Evolutionary conservation across 1,140 invertebrate genomes (phyloP), one percentile per base, ranked within the genome.

Genomic region (Bombus superbus): DNA sequence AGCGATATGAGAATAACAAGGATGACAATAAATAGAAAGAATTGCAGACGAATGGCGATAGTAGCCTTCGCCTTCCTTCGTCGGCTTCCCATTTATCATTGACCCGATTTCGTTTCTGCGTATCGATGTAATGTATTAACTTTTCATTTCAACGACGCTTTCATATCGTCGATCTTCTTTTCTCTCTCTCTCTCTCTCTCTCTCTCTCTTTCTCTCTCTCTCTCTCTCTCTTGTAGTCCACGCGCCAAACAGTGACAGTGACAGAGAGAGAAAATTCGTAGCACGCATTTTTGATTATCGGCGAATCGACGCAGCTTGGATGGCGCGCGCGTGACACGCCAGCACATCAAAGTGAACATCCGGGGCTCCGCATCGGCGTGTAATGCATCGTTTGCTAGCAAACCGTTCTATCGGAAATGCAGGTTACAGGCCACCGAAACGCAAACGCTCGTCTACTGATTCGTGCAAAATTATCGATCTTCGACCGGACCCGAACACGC

Each of bases 401-500:
- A 44, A 79, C 22, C 62, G 38, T 79, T 79, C 62, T 79, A 66
- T 79, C 62, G 77, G 62, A 79, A 79, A 79, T 79, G 42, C 59
- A 79, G 77, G 62, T 47, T 79, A 62, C 77, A 66, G n/a, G 22
- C 62, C 62, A 66, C 22, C 77, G n/a, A 77, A 77, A 77, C 38
- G 75, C 75, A 28, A 78, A 78, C 38, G 40, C 62, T 40, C 4
- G 22, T 62, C 62, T 35, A 79, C 32, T 28, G 77, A 79, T 79
- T 79, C 62, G 42, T 64, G 62, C 77, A 68, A 79, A 79, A 79
- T 79, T 68, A 79, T 79, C 62, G 62, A 79, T 79, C 25, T 35
- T 79, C 40, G 15, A 32, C 11, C n/a, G 18, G 18, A 18, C 42
- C 32, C 18, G 3, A 40, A 32, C 6, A 15, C 25, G 53, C 35